These are phyloP conservation scores for Trilocha varians DNA, from an alignment of 2,888 invertebrate species.

Conservation along the genomic window DNA sequence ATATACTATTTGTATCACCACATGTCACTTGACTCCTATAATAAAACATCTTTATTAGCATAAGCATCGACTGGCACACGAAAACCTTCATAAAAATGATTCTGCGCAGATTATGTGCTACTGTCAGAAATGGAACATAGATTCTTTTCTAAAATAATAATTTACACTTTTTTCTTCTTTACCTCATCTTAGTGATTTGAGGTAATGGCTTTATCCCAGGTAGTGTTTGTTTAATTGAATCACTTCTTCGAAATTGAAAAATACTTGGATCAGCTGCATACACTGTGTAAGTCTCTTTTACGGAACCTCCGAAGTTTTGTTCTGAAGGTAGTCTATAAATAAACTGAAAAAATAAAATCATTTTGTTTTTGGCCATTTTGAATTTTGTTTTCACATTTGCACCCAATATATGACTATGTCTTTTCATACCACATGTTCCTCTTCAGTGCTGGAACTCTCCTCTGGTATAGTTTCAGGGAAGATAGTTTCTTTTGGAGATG, in stretches of 20 bases:
- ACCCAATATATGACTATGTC: too few species aligned
- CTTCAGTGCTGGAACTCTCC: conserved; percentile 93
- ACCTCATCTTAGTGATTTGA: conserved; percentile 76
- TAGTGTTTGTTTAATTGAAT: conserved; percentile 39
- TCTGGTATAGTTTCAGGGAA: conserved; percentile 95
- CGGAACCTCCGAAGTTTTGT: conserved; percentile 79
- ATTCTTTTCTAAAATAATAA: too few species aligned
- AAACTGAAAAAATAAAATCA: conserved; percentile 60
- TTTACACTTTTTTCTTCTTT: conserved; percentile 9
- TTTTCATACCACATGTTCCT: conserved; percentile 84
- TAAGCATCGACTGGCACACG: too few species aligned
- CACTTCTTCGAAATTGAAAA: conserved; percentile 72
- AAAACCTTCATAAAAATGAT: too few species aligned
- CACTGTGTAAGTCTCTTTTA: conserved; percentile 82
- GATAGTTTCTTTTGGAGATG: conserved; percentile 89
- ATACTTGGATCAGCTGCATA: conserved; percentile 89
- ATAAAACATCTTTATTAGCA: too few species aligned
- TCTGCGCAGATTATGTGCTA: too few species aligned
- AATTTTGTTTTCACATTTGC: neutral
- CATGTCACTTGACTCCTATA: too few species aligned
- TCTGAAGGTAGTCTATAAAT: conserved; percentile 88
- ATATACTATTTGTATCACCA: neutral
- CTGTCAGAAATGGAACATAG: too few species aligned
- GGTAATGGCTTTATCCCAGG: conserved; percentile 67
- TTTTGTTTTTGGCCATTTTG: too few species aligned